These are phyloP conservation scores for Malacoctenus gilli DNA, from an alignment of 2,797 vertebrate species.

Conservation along the genomic window DNA sequence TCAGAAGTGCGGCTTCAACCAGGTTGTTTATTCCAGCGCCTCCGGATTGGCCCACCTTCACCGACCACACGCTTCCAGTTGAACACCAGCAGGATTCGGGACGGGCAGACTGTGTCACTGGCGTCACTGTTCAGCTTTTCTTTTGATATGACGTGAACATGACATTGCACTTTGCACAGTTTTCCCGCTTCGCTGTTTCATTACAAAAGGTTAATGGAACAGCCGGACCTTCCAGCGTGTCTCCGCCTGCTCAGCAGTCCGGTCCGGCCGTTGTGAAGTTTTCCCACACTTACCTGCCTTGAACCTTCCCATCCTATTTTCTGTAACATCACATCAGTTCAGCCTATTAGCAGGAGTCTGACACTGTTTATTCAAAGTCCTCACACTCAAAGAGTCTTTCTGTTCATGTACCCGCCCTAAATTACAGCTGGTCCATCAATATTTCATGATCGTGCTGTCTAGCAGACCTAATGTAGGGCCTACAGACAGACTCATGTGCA, in stretches of 20 bases:
- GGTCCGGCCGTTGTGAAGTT: conserved; percentile 38
- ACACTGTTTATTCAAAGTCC: conserved; percentile 59
- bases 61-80: too few relatives aligned
- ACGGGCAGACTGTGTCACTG: conserved; percentile 8
- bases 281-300: conserved; percentile 47
- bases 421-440: conserved; percentile 71
- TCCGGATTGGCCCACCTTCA: too few relatives aligned
- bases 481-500: conserved; percentile 67
- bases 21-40: too few relatives aligned
- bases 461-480: conserved; percentile 66
- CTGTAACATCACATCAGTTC: conserved; percentile 26
- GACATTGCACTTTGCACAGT: conserved; percentile 45
- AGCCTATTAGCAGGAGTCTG: conserved; percentile 31
- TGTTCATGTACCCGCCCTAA: conserved; percentile 52
- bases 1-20: too few relatives aligned
- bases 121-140: conserved; percentile 17
- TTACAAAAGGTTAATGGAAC: conserved; percentile 73
- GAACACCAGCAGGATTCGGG: not conserved
- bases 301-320: conserved; percentile 17
- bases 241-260: conserved; percentile 51
- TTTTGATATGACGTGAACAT: conserved; percentile 46
- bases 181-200: conserved; percentile 54
- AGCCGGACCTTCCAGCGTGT: conserved; percentile 47
- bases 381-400: conserved; percentile 47
- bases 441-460: conserved; percentile 73